Base-by-base conservation (phyloP, 92 coral and sea anemone species). In the Parazoanthus darwini region DNA sequence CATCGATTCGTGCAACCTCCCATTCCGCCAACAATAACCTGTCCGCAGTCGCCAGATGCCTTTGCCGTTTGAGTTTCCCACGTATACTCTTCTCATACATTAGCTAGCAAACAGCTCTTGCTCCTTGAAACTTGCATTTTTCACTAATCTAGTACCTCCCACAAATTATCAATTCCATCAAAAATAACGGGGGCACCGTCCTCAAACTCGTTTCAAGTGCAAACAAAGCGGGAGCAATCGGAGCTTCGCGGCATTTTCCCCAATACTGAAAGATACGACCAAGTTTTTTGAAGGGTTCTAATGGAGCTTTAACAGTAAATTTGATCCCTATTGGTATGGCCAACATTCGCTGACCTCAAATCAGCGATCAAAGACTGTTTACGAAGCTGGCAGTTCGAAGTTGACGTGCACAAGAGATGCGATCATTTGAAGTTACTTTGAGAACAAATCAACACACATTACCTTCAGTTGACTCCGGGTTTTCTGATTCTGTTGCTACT, bases 381-480 rank as follows among this genome's bases (percentile, higher is more conserved):
- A 73, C 63, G 18, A 13, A 70, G n/a, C 82, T 78, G 51, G 37
- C 8, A 42, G 76, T 8, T 66, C 9, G 37, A 82, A 38, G 78
- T 74, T 74, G 22, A 33, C 16, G 43, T 75, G 48, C 46, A 75
- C 36, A 36, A 36, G 42, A 15, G 50, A 75, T 8, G 51, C 79
- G 39, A 44, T 75, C 79, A 23, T 75, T 3, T 35, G 25, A 75
- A 39, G 39, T 22, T 75, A 18, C 50, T 35, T 22, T 26, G 56
- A 22, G 10, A 71, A 42, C 23, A 71, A 84, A 48, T 44, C 67
- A 84, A 15, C 67, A 71, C 68, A 43, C 79, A 44, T 71, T 71
- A 84, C 87, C 87, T 84, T 84, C 87, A 29, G 79, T 44, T 25
- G 87, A 84, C 79, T 70, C 87, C 7, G 87, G 87, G 39, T 51